Percentiles rank a stretch among this genome's conserved stretches.
phyloP scores from a whole-genome alignment of 2,888 invertebrate species.

The Cephus spinipes region DNA sequence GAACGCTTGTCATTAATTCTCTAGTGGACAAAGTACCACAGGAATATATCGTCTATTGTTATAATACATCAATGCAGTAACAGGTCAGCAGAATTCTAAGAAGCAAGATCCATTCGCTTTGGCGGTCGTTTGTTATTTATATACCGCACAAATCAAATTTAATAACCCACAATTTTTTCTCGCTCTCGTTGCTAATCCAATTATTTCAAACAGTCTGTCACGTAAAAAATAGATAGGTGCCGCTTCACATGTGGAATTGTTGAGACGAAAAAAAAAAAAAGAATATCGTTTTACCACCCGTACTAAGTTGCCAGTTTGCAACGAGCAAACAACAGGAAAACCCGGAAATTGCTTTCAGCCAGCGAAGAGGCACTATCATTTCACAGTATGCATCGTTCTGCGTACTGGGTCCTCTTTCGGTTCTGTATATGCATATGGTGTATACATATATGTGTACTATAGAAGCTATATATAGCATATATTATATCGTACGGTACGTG shows the following conservation, averaged over 20 bases:
- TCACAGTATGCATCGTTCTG: conserved; percentile 18
- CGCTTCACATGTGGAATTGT: background rate
- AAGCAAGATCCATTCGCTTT: background rate
- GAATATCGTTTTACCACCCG: background rate
- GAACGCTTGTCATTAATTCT: background rate
- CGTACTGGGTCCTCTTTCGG: conserved; percentile 15
- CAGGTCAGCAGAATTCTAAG: background rate
- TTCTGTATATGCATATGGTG: background rate
- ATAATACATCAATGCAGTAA: conserved; percentile 22
- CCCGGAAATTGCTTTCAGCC: conserved; percentile 45
- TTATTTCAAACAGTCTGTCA: background rate
- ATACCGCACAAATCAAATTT: background rate
- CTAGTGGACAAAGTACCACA: conserved; percentile 17
- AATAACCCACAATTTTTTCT: background rate
- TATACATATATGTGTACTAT: conserved; percentile 2
- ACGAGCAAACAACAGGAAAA: conserved; percentile 20
- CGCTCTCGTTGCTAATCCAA: background rate
- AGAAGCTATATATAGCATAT: background rate
- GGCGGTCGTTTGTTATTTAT: background rate
- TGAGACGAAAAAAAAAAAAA: background rate
- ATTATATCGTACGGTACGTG: background rate
- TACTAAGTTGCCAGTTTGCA: background rate
- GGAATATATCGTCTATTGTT: conserved; percentile 24
- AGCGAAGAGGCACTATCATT: conserved; percentile 31
- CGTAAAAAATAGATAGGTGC: background rate